phyloP scores from a whole-genome alignment of 2,113 vertebrate genomes.

The Colaptes auratus region DNA sequence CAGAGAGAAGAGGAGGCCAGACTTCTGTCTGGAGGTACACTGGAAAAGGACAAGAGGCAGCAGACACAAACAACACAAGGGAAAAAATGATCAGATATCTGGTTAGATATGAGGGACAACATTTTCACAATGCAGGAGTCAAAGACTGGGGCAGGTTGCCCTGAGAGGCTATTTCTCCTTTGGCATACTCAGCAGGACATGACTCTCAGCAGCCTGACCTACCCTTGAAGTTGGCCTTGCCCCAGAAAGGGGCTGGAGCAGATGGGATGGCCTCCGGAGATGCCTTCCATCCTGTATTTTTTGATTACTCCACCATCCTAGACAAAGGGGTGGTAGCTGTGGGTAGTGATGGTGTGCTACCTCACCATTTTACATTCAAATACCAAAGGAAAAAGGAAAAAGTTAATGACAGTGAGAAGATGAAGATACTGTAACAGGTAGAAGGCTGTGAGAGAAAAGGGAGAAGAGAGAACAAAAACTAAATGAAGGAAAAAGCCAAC shows the following conservation, averaged over 20 bases:
- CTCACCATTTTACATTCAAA: neutral
- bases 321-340: neutral
- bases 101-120: neutral
- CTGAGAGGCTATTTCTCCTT: neutral
- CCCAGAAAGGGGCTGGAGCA: fast-evolving
- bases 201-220: neutral
- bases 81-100: neutral
- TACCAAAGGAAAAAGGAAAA: neutral
- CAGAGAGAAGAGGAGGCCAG: neutral
- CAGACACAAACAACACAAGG: neutral
- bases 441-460: neutral
- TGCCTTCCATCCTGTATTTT: neutral
- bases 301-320: neutral
- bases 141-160: neutral
- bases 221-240: neutral
- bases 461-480: neutral
- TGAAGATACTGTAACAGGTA: neutral
- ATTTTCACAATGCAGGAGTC: neutral
- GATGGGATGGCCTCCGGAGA: neutral
- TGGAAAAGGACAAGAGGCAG: neutral
- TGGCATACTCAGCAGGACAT: neutral
- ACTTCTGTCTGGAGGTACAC: neutral
- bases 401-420: neutral
- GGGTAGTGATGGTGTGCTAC: neutral
- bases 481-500: neutral